Percentiles rank a stretch among this genome's conserved stretches.
Evolutionary conservation across 2,888 invertebrate genomes (phyloP).

Genomic region (Cotesia congregata): DNA sequence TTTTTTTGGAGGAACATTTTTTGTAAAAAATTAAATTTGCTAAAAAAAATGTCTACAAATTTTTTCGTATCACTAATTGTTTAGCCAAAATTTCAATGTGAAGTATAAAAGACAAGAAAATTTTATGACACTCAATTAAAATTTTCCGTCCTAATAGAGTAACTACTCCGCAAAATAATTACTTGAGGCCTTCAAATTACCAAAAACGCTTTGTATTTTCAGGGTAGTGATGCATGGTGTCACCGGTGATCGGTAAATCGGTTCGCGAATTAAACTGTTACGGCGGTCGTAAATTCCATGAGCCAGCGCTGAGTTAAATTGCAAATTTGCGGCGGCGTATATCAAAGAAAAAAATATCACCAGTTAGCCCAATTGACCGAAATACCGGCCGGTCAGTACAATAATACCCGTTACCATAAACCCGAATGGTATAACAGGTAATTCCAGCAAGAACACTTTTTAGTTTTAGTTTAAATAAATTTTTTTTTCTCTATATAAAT

Average conservation of each 20-base stretch:
- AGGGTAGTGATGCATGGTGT: background rate
- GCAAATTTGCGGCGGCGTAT: constrained; percentile 11
- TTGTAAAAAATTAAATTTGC: no score
- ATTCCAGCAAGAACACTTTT: constrained; percentile 18
- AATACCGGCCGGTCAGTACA: constrained; percentile 11
- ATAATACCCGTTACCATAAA: no score
- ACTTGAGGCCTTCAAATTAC: background rate
- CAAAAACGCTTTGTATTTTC: background rate
- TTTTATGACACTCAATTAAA: no score
- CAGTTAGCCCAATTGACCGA: constrained; percentile 13
- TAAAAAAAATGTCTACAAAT: no score
- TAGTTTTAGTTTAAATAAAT: background rate
- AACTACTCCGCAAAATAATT: no score
- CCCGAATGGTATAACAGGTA: constrained; percentile 8
- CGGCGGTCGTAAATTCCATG: constrained; percentile 8
- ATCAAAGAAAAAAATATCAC: constrained; percentile 21
- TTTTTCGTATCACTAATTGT: no score
- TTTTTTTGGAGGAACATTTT: no score
- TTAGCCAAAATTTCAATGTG: no score
- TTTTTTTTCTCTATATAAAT: background rate
- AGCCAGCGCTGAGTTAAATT: background rate
- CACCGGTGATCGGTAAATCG: constrained; percentile 13
- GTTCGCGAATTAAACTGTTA: constrained; percentile 19
- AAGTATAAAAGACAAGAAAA: no score
- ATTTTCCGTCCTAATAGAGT: no score